Percentiles rank a stretch among this genome's conserved stretches.
Evolutionary conservation across 2,888 invertebrate genomes (phyloP).

Genomic region (Junonia oenone): DNA sequence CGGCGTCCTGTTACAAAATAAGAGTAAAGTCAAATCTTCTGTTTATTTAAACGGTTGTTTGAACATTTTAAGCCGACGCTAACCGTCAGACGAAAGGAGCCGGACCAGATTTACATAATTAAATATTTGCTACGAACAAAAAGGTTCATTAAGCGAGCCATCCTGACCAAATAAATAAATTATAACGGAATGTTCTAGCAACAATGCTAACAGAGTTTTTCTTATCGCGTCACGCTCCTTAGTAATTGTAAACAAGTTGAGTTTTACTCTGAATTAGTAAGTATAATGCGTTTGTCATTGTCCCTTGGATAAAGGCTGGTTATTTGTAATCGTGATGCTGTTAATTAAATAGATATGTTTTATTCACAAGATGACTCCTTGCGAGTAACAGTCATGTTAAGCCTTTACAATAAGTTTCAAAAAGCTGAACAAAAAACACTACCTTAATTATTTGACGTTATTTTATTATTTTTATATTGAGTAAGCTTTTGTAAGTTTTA

Average conservation of each 20-base stretch:
- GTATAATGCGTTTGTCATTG: neutral
- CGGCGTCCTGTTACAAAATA: neutral
- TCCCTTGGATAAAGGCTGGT: no score
- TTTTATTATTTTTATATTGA: no score
- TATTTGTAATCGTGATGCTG: no score
- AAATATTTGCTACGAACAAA: constrained; percentile 11
- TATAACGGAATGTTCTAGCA: neutral
- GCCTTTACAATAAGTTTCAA: no score
- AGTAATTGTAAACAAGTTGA: neutral
- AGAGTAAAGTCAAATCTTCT: neutral
- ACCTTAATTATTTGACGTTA: no score
- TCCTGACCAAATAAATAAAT: constrained; percentile 11
- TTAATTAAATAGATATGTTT: no score
- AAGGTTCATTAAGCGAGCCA: constrained; percentile 9
- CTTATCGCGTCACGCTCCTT: constrained; percentile 6
- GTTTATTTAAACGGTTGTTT: neutral
- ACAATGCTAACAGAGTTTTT: constrained; percentile 3
- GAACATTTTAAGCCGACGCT: neutral
- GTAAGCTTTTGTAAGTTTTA: no score
- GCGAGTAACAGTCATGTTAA: no score
- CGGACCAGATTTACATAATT: constrained; percentile 4
- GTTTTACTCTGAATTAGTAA: neutral
- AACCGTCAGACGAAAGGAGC: neutral
- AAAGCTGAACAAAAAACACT: no score
- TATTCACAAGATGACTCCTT: no score